Conservation (phyloP, 2,797 vertebrate species). For the Propithecus deckenii region DNA sequence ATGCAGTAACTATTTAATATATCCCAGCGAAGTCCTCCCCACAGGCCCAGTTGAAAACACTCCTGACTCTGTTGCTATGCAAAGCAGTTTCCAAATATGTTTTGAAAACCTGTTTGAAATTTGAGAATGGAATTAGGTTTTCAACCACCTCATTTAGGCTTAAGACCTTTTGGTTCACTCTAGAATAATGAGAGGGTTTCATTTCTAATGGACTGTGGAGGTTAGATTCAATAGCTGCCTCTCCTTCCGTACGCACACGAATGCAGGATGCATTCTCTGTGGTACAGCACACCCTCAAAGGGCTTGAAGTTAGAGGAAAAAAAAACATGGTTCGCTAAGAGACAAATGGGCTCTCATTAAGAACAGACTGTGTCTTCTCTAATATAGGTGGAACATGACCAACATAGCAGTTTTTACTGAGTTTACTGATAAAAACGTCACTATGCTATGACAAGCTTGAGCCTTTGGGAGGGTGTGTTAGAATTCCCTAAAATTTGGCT, state of each 20-base stretch:
- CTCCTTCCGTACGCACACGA: background rate
- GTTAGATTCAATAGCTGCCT: background rate
- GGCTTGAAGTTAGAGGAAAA: background rate
- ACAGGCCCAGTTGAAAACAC: background rate
- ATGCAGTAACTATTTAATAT: slow-evolving; percentile 58
- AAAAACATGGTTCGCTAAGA: background rate
- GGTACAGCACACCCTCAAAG: background rate
- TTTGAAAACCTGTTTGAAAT: slow-evolving; percentile 57
- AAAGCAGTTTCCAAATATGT: slow-evolving; percentile 37
- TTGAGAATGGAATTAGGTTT: slow-evolving; percentile 46
- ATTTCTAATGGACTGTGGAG: background rate
- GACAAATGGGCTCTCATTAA: background rate
- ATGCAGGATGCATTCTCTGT: background rate
- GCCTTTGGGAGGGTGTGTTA: background rate
- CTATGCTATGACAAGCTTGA: background rate
- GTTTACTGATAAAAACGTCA: background rate
- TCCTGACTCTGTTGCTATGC: slow-evolving; percentile 29
- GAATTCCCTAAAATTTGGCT: background rate
- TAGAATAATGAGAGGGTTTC: background rate
- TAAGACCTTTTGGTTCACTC: slow-evolving; percentile 31
- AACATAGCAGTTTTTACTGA: background rate
- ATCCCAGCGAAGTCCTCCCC: slow-evolving; percentile 18
- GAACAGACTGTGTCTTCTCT: background rate
- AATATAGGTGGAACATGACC: background rate
- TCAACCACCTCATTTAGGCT: slow-evolving; percentile 15